Evolutionary conservation across 23 tunicate genomes (phyloP).

Genomic region (Corella eumyota): DNA sequence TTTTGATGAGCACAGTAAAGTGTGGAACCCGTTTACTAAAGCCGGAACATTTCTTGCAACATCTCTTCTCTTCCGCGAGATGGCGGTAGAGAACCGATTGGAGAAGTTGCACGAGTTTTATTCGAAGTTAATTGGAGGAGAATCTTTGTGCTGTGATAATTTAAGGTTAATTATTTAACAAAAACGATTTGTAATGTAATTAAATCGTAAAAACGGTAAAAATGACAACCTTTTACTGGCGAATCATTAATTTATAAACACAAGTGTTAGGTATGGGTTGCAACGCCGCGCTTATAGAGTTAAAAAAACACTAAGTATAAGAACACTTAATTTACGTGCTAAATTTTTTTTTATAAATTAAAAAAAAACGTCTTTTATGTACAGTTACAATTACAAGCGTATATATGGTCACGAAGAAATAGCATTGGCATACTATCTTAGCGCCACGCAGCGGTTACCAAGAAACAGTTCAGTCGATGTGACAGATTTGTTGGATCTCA

Average conservation of each 20-base stretch:
- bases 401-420: slow-evolving; percentile 70
- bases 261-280: no score
- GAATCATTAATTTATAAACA: no score
- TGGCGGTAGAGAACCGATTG: slow-evolving; percentile 25
- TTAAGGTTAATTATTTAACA: slow-evolving; percentile 22
- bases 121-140: slow-evolving; percentile 20
- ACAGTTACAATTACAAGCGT: slow-evolving; percentile 65
- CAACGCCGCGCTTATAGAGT: no score
- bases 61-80: slow-evolving; percentile 26
- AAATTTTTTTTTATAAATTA: no score
- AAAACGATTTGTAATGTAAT: neutral
- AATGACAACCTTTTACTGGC: no score
- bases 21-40: slow-evolving; percentile 74
- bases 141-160: slow-evolving; percentile 66
- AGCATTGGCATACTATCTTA: slow-evolving; percentile 54
- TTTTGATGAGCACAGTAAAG: slow-evolving; percentile 16
- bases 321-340: no score
- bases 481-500: slow-evolving; percentile 37
- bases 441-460: slow-evolving; percentile 60
- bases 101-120: slow-evolving; percentile 36
- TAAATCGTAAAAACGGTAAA: neutral
- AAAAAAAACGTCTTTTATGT: no score
- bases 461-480: slow-evolving; percentile 14
- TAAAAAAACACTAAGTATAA: no score
- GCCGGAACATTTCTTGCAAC: slow-evolving; percentile 50